Base-by-base conservation (phyloP, 1,140 invertebrate genomes). In the Eufriesea mexicana region DNA sequence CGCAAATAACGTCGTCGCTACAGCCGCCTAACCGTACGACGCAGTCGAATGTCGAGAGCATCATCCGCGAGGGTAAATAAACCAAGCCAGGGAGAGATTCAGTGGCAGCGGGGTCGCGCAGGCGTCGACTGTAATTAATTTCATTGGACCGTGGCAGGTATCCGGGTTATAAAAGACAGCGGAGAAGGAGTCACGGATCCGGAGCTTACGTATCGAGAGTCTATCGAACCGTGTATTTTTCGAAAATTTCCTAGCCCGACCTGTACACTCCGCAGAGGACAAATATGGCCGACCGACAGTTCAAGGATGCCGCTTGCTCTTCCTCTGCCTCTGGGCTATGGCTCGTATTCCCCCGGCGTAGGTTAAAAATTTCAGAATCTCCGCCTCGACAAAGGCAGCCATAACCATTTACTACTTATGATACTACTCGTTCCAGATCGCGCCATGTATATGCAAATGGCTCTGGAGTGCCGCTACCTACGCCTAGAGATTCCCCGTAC, bases 1-100 rank as follows among this genome's bases (percentile, higher is more conserved):
- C 57, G 49, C 47, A 79, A 62, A 61, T 73, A 61, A 80, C 45
- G 47, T 20, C 25, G 68, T 16, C 2, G 20, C 57, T 49, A 28
- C 23, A 10, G 20, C 5, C 59, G 35, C 16, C 42, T 74, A 62
- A 18, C 51, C 54, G 35, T 35, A 20, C 71, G 12, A 23, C 20
- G 23, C 8, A 5, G 28, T 59, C 28, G 20, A 55, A 18, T 1
- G 23, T 73, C 54, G 54, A 55, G 54, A 55, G 59, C 28, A 51
- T 49, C 20, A 66, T 35, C 61, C 45, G 59, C 25, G 28, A n/a
- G 28, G 18, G 61, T 66, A 64, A 76, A 76, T 76, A 76, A 66
- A 8, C 71, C 16, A 2, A 18, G 8, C 1, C 2, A 23, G 16
- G 71, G 12, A 12, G 14, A 12, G 49, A 12, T 16, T 14, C 49